A percentile compares a stretch with the other conserved stretches of the same genome.
Conservation (phyloP, 2,888 invertebrate genomes). For the Phalangium opilio region DNA sequence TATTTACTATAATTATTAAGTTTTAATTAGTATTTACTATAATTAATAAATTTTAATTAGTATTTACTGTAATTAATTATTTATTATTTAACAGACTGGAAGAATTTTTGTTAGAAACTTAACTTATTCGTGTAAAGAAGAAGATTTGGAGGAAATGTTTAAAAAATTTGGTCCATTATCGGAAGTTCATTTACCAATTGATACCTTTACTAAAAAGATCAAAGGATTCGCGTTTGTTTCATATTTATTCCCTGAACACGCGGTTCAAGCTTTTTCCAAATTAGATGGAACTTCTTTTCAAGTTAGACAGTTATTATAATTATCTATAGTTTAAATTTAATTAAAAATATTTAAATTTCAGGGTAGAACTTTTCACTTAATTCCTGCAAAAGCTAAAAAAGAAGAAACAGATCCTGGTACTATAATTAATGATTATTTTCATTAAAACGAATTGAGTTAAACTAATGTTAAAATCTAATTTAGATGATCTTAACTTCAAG, state of each 20-base stretch:
- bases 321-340: not conserved
- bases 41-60: too few species aligned
- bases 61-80: too few species aligned
- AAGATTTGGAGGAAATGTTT: constrained; percentile 66
- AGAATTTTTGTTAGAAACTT: constrained; percentile 83
- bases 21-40: too few species aligned
- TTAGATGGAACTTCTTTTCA: constrained; percentile 82
- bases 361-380: constrained; percentile 80
- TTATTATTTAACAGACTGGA: constrained; percentile 46
- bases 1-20: too few species aligned
- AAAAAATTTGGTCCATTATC: constrained; percentile 71
- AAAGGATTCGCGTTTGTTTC: constrained; percentile 90
- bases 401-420: constrained; percentile 12
- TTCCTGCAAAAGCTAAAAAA: constrained; percentile 62
- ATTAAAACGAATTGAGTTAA: not conserved
- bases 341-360: constrained; percentile 17
- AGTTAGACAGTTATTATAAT: constrained; percentile 28
- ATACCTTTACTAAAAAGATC: constrained; percentile 56
- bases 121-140: constrained; percentile 67
- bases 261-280: constrained; percentile 67
- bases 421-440: too few species aligned
- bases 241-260: constrained; percentile 88
- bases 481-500: too few species aligned
- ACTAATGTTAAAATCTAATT: constrained; percentile 28
- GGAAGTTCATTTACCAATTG: constrained; percentile 78